Base-by-base conservation (phyloP, 2,113 vertebrate genomes). In the Shinisaurus crocodilurus region DNA sequence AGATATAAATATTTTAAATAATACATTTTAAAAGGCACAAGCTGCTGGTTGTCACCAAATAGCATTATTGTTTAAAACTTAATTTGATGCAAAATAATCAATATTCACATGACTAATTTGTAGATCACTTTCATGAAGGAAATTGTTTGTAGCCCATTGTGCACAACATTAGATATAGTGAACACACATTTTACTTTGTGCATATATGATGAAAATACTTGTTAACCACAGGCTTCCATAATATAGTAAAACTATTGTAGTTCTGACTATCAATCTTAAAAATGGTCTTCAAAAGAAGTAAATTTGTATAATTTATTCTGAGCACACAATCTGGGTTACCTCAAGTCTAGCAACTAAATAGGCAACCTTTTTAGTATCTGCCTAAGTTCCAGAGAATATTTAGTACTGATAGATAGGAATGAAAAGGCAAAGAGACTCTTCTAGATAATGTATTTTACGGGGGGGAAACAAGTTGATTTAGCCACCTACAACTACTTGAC, bases 11-110 rank as follows among this genome's bases (percentile, higher is more conserved):
- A 18, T 69, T 69, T 75, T 20, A n/a, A 75, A 75, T 40, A 69
- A 8, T 63, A 23, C 18, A 63, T 23, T 63, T 63, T 69, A 8
- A 69, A 69, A 69, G 65, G 25, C 65, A 69, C 29, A 69, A 69
- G 29, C 27, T 76, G 16, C 89, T 37, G 5, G 37, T 43, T 82
- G 82, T 3, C 12, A n/a, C 40, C 2, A 84, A 5, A 2, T 0
- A 89, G 2, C 54, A 89, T 72, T 72, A 87, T 3, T n/a, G 23
- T 0, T 29, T 93, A 90, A 6, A 63, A 83, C 3, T 1, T 37
- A 1, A 3, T 72, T 34, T 83, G 69, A 2, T 85, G 32, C 89
- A 32, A 20, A 81, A 0, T 23, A 60, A 2, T 8, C 75, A 3
- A 9, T 57, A 75, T 65, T 50, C 0, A 2, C 85, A 54, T 67